Conservation (phyloP, 2,888 invertebrate species). For the Alloscopus bannaensis region DNA sequence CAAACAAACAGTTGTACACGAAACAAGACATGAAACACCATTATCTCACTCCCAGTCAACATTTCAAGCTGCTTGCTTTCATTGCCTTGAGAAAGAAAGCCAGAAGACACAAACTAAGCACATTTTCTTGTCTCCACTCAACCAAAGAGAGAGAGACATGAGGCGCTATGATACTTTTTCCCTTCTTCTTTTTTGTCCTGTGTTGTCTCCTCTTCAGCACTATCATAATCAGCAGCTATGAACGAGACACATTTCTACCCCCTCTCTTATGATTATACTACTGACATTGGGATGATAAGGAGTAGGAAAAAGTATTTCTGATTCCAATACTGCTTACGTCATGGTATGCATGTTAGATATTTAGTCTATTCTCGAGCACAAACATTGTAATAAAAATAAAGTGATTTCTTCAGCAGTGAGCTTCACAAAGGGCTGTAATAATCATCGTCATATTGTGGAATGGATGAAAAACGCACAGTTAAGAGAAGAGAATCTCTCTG, state of each 20-base stretch:
- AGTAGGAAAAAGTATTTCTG: constrained; percentile 18
- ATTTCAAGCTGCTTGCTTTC: no score
- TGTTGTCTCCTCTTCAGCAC: background rate
- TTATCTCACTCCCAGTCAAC: no score
- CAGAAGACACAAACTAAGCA: constrained; percentile 46
- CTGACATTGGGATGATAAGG: constrained; percentile 16
- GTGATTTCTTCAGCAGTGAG: constrained; percentile 37
- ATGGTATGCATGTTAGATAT: no score
- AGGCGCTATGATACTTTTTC: no score
- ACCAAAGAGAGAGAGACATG: background rate
- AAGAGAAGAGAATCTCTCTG: no score
- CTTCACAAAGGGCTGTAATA: constrained; percentile 9
- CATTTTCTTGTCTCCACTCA: constrained; percentile 18
- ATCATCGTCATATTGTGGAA: constrained; percentile 38
- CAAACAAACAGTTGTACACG: no score
- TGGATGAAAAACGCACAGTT: no score
- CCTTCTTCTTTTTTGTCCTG: background rate
- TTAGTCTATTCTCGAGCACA: background rate
- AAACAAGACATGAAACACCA: no score
- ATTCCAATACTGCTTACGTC: no score
- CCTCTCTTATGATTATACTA: background rate
- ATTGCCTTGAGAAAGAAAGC: constrained; percentile 2
- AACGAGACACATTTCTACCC: background rate
- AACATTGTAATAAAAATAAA: constrained; percentile 43
- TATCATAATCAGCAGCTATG: constrained; percentile 6